Evolutionary conservation across 2,113 vertebrate species (phyloP).

Genomic region (Typhlomys cinereus): DNA sequence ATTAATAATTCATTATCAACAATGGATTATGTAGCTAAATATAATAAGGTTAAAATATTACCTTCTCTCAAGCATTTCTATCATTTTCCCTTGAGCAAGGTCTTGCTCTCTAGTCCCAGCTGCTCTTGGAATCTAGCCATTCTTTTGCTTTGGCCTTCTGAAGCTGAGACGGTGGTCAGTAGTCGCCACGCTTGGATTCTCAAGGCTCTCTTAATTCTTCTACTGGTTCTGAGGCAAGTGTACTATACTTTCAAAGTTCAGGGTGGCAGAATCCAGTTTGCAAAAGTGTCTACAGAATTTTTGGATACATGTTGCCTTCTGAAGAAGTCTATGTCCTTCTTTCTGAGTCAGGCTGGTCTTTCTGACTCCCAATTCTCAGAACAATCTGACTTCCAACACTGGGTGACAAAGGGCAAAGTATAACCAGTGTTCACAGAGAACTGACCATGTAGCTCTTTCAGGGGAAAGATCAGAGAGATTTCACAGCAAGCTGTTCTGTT

Average conservation of each 20-base stretch:
- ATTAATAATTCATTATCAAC: slow-evolving; percentile 32
- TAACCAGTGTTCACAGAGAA: background rate
- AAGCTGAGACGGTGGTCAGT: background rate
- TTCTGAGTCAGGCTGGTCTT: background rate
- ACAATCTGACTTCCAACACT: background rate
- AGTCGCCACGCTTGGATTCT: background rate
- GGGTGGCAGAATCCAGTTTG: background rate
- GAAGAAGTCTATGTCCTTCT: background rate
- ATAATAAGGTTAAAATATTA: slow-evolving; percentile 17
- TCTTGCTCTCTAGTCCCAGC: background rate
- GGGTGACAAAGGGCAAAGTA: background rate
- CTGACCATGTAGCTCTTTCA: background rate
- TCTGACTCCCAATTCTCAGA: background rate
- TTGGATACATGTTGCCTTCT: background rate
- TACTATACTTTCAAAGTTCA: background rate
- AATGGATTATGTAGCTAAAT: background rate
- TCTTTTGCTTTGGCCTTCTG: background rate
- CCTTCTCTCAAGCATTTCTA: background rate
- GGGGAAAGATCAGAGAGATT: background rate
- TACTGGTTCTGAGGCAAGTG: background rate
- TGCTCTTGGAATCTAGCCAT: background rate
- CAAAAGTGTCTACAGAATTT: background rate
- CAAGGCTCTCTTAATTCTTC: background rate
- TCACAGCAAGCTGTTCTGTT: background rate
- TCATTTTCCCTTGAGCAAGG: background rate